Evolutionary conservation across 2,113 vertebrate genomes (phyloP).

Genomic region (Gymnarchus niloticus): DNA sequence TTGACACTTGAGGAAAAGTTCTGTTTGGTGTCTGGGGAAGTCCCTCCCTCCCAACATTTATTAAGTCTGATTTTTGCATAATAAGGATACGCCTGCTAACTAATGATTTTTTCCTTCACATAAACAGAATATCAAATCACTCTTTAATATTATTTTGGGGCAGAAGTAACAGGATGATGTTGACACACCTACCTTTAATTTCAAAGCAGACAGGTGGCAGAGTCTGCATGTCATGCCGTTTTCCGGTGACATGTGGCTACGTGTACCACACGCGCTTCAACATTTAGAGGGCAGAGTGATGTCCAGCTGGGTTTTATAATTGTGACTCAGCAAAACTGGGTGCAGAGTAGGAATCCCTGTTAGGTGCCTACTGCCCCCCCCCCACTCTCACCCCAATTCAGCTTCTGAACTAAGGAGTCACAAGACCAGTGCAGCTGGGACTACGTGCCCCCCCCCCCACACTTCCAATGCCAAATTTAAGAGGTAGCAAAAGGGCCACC

Average conservation of each 20-base stretch:
- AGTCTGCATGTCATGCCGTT: background rate
- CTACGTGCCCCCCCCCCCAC: background rate
- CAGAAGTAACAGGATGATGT: background rate
- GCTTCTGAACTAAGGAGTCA: conserved; percentile 1
- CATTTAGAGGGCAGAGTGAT: too few relatives aligned
- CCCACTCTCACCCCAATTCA: background rate
- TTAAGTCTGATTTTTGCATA: background rate
- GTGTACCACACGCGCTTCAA: background rate
- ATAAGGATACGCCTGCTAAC: background rate
- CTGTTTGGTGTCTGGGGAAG: background rate
- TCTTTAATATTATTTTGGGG: background rate
- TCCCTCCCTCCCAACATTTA: background rate
- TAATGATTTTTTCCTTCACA: background rate
- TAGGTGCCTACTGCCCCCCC: background rate
- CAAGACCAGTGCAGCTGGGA: background rate
- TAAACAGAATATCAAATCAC: background rate
- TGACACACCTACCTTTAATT: background rate
- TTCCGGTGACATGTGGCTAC: background rate
- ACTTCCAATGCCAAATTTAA: conserved; percentile 16
- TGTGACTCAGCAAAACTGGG: background rate
- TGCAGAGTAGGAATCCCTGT: background rate
- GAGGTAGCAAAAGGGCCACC: background rate
- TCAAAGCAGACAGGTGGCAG: background rate
- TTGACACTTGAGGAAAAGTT: background rate
- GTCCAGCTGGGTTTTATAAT: background rate